These are phyloP conservation scores for Gallinago media DNA, from an alignment of 2,113 vertebrate genomes.

Conservation along the genomic window DNA sequence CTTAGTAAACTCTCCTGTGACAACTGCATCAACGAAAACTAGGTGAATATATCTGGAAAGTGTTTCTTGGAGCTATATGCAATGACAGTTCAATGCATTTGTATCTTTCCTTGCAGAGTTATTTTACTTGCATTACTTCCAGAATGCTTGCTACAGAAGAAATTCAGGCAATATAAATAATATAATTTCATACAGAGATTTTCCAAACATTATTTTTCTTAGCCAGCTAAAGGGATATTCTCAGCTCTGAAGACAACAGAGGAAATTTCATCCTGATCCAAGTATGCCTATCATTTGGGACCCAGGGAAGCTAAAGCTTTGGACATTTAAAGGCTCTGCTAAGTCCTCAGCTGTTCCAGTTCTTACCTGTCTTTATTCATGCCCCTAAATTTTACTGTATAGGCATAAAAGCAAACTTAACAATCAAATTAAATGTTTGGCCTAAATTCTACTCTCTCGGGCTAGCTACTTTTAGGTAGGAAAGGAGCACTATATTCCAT, in stretches of 20 bases:
- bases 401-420: background rate
- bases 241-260: background rate
- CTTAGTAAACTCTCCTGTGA: background rate
- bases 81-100: background rate
- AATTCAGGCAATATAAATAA: conserved; percentile 24
- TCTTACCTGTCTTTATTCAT: background rate
- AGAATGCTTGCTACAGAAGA: background rate
- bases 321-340: background rate
- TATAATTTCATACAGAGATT: background rate
- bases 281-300: background rate
- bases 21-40: background rate
- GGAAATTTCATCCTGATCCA: background rate
- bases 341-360: background rate
- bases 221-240: background rate
- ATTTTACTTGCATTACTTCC: conserved; percentile 36
- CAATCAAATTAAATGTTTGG: background rate
- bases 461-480: background rate
- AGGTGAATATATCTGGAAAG: background rate
- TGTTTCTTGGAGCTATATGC: background rate
- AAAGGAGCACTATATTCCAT: background rate
- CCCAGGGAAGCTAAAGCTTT: background rate
- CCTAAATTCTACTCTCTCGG: background rate
- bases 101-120: background rate
- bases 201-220: background rate
- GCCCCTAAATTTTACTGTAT: background rate